Evolutionary conservation across 1,140 invertebrate species (phyloP).

Genomic region (Magallana ariakensis): DNA sequence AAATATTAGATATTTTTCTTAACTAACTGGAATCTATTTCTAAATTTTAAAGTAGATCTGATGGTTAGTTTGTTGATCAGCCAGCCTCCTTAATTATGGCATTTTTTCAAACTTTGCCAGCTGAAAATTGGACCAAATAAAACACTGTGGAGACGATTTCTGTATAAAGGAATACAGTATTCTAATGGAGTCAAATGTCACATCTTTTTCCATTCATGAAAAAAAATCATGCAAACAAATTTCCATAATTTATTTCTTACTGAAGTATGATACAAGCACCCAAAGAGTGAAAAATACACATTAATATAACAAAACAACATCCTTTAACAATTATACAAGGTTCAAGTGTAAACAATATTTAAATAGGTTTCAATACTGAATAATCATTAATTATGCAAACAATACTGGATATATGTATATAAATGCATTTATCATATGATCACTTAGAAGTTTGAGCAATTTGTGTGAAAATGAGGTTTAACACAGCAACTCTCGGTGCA

Average conservation of each 20-base stretch:
- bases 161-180: too few relatives aligned
- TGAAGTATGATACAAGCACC: slow-evolving; percentile 44
- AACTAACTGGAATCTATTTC: too few relatives aligned
- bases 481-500: slow-evolving; percentile 22
- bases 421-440: slow-evolving; percentile 18
- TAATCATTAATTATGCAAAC: slow-evolving; percentile 10
- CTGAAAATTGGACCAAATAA: too few relatives aligned
- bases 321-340: slow-evolving; percentile 12
- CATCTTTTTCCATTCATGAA: too few relatives aligned
- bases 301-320: slow-evolving; percentile 40
- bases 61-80: too few relatives aligned
- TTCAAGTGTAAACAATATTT: slow-evolving; percentile 15
- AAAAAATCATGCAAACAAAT: not conserved
- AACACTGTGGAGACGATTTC: too few relatives aligned
- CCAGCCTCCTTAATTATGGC: too few relatives aligned
- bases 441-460: not conserved
- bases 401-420: slow-evolving; percentile 27
- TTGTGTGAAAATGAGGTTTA: slow-evolving; percentile 17
- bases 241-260: slow-evolving; percentile 21
- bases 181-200: too few relatives aligned
- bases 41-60: too few relatives aligned
- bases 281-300: slow-evolving; percentile 38
- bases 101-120: too few relatives aligned
- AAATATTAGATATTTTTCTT: too few relatives aligned
- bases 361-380: slow-evolving; percentile 7